Evolutionary conservation across 2,797 vertebrate genomes (phyloP), one percentile per base, ranked within the genome.

Genomic region (Ctenopoma kingsleyae): DNA sequence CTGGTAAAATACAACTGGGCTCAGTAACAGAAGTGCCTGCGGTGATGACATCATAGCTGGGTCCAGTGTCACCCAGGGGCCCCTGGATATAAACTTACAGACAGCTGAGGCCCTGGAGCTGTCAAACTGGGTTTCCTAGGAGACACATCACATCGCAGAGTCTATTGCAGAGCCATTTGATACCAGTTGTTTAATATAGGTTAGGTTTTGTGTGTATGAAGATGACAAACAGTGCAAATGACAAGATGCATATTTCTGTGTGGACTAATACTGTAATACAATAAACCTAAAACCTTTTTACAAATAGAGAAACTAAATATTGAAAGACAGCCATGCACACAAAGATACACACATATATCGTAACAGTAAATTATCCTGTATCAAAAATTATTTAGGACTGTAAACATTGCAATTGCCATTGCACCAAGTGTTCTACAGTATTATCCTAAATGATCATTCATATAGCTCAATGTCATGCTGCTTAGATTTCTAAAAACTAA

Each of bases 51-150:
- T 88, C 87, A 86, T 62, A 0, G 59, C 55, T 25, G 85, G 82
- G 67, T 91, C 84, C 66, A 64, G 75, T 92, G 73, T 87, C 90
- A 87, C 76, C 53, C 27, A 50, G 63, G 67, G 85, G 78, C 83
- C 83, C 61, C 52, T 66, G 56, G 74, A 85, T 89, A 89, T 91
- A 85, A 77, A 54, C 70, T 88, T 89, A 85, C 89, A 82, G 74
- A 84, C 83, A 89, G 83, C 87, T 78, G 86, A 81, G 78, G 81
- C 60, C 82, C 78, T 5, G 0, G 41, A 67, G 74, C 48, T 79
- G 74, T 81, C 48, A 59, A 32, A 47, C 48, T 9, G 36, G 12
- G 58, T 86, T 64, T 66, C 66, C 76, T 35, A n/a, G 62, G 80
- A 60, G 67, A 90, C 57, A 11, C 22, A n/a, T 43, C 41, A 43